phyloP scores from a whole-genome alignment of 1,140 invertebrate species.

The Heliconius hermathena region DNA sequence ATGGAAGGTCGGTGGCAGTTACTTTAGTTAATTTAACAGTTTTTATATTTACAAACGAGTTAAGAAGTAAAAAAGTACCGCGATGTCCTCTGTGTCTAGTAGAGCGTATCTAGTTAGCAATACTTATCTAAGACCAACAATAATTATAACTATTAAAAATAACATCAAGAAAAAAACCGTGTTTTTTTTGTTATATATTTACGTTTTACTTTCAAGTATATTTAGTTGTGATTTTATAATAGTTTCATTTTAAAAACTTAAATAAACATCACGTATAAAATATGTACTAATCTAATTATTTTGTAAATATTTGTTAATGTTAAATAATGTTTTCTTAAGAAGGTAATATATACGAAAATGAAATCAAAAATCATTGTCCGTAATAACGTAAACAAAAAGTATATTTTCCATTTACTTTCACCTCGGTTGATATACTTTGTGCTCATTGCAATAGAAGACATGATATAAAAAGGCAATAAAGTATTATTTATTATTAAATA shows the following conservation, averaged over 20 bases:
- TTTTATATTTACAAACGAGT: not conserved
- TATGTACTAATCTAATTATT: no score
- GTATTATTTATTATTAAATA: no score
- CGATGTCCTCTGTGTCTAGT: slow-evolving; percentile 22
- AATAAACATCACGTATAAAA: no score
- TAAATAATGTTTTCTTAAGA: no score
- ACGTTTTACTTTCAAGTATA: no score
- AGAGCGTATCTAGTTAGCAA: slow-evolving; percentile 9
- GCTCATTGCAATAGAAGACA: no score
- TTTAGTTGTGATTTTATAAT: not conserved
- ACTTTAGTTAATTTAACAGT: not conserved
- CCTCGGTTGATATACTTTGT: not conserved
- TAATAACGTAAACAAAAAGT: no score
- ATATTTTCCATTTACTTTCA: not conserved
- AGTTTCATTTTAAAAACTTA: not conserved
- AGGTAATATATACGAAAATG: no score
- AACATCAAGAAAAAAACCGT: not conserved
- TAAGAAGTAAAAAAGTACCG: not conserved
- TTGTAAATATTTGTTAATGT: no score
- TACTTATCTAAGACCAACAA: not conserved
- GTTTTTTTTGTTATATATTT: no score
- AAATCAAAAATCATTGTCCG: no score
- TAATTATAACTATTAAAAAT: not conserved
- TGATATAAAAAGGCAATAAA: no score
- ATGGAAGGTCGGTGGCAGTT: not conserved